Evolutionary conservation across 2,113 vertebrate genomes (phyloP).

Genomic region (Lepisosteus osseus): DNA sequence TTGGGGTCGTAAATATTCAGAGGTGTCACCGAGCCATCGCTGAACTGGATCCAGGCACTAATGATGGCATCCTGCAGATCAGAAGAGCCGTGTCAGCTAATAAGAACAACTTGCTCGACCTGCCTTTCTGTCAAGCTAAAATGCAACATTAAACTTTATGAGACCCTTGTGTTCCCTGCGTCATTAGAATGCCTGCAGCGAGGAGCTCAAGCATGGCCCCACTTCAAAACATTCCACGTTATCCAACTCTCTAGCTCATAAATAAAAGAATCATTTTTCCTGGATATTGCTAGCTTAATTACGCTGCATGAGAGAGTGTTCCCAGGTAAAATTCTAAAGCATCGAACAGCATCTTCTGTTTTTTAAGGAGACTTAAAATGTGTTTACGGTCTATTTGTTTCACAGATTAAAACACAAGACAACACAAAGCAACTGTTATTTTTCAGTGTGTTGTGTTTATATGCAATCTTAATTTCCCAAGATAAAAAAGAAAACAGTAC

Average conservation of each 20-base stretch:
- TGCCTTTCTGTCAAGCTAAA: no score
- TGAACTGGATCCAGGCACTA: slow-evolving; percentile 91
- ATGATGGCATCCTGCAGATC: slow-evolving; percentile 80
- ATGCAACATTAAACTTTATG: no score
- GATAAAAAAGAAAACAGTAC: slow-evolving; percentile 18
- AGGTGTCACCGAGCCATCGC: slow-evolving; percentile 86
- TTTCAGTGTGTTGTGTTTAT: slow-evolving; percentile 25
- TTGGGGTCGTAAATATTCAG: slow-evolving; percentile 89
- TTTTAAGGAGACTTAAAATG: neutral
- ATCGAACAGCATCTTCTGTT: neutral
- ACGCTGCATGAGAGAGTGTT: neutral
- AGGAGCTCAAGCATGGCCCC: neutral
- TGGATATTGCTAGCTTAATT: neutral
- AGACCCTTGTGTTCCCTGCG: no score
- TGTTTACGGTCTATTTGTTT: neutral
- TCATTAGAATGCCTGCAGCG: no score
- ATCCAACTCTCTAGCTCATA: neutral
- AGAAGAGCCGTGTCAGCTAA: neutral
- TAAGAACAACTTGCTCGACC: neutral
- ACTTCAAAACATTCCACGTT: neutral
- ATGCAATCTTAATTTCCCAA: slow-evolving; percentile 30
- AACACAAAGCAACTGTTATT: neutral
- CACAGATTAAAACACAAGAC: neutral
- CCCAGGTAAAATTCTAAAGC: slow-evolving; percentile 1
- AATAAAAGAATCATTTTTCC: neutral